Percentiles rank a stretch among this genome's conserved stretches.
Evolutionary conservation across 2,797 vertebrate species (phyloP).

Genomic region (Graptemys geographica): DNA sequence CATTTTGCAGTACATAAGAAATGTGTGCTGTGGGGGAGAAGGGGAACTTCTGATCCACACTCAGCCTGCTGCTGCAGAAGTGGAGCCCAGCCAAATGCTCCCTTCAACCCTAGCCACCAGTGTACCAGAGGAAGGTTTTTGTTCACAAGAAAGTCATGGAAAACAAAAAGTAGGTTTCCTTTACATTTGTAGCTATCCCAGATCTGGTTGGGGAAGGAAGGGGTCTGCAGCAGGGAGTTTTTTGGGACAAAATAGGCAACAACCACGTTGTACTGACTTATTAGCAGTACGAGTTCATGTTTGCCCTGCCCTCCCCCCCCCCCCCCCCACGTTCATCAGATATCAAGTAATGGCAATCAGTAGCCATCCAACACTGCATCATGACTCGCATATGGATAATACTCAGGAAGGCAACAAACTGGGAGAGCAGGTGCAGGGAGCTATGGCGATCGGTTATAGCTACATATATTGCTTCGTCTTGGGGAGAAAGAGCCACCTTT

Average conservation of each 20-base stretch:
- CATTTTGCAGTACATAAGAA: not conserved
- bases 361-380: fast-evolving
- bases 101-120: not conserved
- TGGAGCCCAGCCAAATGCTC: not conserved
- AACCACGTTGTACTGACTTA: not conserved
- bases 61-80: not conserved
- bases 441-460: not conserved
- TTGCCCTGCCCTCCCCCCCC: not conserved
- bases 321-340: not conserved
- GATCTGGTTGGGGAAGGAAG: not conserved
- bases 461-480: not conserved
- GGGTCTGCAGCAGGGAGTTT: not conserved
- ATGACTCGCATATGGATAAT: fast-evolving
- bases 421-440: not conserved
- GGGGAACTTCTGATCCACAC: not conserved
- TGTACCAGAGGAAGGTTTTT: not conserved
- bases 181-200: not conserved
- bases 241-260: not conserved
- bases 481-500: not conserved
- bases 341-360: not conserved
- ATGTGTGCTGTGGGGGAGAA: not conserved
- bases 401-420: not conserved
- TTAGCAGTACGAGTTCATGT: not conserved
- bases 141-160: not conserved
- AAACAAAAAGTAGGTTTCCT: not conserved